Evolutionary conservation across 2,888 invertebrate species (phyloP).

Genomic region (Zaprionus obscuricornis): DNA sequence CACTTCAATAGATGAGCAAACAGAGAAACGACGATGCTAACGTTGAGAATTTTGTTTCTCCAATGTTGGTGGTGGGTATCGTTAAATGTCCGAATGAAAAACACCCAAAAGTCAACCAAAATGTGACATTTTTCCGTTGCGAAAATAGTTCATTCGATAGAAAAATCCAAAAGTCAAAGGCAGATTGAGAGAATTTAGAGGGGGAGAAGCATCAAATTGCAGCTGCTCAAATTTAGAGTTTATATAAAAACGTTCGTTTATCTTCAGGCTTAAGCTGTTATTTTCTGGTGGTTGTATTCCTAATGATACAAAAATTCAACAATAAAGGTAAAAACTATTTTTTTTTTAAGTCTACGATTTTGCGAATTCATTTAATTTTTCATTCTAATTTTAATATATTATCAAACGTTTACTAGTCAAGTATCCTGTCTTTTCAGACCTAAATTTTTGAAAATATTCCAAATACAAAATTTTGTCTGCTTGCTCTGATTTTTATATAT

Average conservation of each 20-base stretch:
- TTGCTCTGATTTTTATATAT: too few relatives aligned
- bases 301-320: constrained; percentile 33
- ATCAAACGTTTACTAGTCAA: too few relatives aligned
- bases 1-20: constrained; percentile 64
- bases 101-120: constrained; percentile 57
- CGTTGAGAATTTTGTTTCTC: constrained; percentile 21
- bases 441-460: too few relatives aligned
- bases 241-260: constrained; percentile 48
- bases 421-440: too few relatives aligned
- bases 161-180: too few relatives aligned
- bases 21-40: constrained; percentile 33
- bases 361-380: too few relatives aligned
- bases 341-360: too few relatives aligned
- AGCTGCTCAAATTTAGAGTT: constrained; percentile 68
- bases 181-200: too few relatives aligned
- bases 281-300: constrained; percentile 34
- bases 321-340: neutral
- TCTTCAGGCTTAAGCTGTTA: constrained; percentile 27
- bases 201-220: constrained; percentile 40
- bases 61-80: constrained; percentile 51
- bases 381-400: too few relatives aligned
- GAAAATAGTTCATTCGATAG: constrained; percentile 67
- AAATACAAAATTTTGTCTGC: too few relatives aligned
- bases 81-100: constrained; percentile 13
- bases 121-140: constrained; percentile 71